Evolutionary conservation across 1,140 invertebrate genomes (phyloP), one percentile per base, ranked within the genome.

Genomic region (Drosophila orena): DNA sequence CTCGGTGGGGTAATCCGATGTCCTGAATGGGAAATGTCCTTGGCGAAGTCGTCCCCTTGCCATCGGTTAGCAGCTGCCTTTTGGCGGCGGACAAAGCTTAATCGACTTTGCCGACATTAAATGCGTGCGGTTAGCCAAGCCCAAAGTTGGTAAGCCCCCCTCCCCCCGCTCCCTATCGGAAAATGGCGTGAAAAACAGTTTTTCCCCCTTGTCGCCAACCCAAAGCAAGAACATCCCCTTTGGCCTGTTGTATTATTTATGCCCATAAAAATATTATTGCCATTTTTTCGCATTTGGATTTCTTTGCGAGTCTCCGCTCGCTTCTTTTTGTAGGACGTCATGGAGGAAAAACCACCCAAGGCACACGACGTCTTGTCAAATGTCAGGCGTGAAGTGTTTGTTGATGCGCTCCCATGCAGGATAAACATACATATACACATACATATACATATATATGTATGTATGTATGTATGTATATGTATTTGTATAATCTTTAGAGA

Each of bases 241-340:
- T 62, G 75, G 49, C 42, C 68, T 69, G 53, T 74, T 84, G 54
- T 84, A 90, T 89, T 89, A 89, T 89, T 89, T 90, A 89, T 89
- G 85, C 69, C 80, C 84, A 89, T 89, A 89, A 89, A 89, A 89
- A 90, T 89, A 89, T 89, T 89, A 90, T 89, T 89, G 84, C 84
- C 84, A 90, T 89, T 89, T 89, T 88, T 89, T 90, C 79, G 85
- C 73, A 90, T 88, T 89, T 75, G 84, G 84, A 80, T 89, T 89
- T 52, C 61, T 79, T 6, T 30, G 6, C 24, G 3, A 65, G 69
- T 49, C 56, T 34, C 37, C 11, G 14, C 42, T 42, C 27, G 27
- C 6, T 40, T 17, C 10, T 17, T 30, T 22, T 8, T 20, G 35
- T 55, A 35, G 50, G 50, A 46, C 53, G 37, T 40, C 43, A 42